These are phyloP conservation scores for Xylophagus ater DNA, from an alignment of 2,888 invertebrate species.

Conservation along the genomic window DNA sequence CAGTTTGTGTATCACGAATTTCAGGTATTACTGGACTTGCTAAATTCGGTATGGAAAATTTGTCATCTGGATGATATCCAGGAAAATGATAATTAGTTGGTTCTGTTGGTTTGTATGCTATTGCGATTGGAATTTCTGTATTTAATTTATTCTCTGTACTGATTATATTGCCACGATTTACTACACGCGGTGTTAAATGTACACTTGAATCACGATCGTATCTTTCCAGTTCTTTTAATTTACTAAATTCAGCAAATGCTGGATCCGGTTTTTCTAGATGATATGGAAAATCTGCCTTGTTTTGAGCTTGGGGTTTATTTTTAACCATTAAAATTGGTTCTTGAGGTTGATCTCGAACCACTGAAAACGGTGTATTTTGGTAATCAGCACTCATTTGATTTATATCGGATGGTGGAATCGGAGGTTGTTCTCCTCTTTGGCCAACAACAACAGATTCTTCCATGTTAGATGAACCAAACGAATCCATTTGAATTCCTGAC, in stretches of 20 bases:
- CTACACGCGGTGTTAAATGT: conserved; percentile 39
- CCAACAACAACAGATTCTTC: conserved; percentile 45
- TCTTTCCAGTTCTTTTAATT: conserved; percentile 32
- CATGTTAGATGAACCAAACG: conserved; percentile 28
- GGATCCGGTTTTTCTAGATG: conserved; percentile 50
- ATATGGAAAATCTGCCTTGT: conserved; percentile 52
- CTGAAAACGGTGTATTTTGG: conserved; percentile 39
- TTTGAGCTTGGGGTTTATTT: conserved; percentile 30
- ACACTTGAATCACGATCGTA: conserved; percentile 33
- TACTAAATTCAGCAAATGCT: conserved; percentile 29
- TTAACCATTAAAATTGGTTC: conserved; percentile 40
- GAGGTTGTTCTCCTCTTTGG: conserved; percentile 43
- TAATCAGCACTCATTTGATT: conserved; percentile 28
- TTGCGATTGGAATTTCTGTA: conserved; percentile 50
- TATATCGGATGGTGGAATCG: conserved; percentile 37
- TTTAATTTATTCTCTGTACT: conserved; percentile 18
- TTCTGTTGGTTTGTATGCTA: conserved; percentile 52
- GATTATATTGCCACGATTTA: conserved; percentile 29
- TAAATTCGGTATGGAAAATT: conserved; percentile 41
- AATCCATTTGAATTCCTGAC: conserved; percentile 41
- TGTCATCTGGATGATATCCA: conserved; percentile 20
- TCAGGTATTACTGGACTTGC: conserved; percentile 42
- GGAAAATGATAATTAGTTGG: conserved; percentile 27
- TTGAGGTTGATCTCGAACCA: conserved; percentile 37
- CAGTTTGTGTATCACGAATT: conserved; percentile 37